Conservation (phyloP, 2,797 vertebrate species). For the Crocodylus rhombifer region DNA sequence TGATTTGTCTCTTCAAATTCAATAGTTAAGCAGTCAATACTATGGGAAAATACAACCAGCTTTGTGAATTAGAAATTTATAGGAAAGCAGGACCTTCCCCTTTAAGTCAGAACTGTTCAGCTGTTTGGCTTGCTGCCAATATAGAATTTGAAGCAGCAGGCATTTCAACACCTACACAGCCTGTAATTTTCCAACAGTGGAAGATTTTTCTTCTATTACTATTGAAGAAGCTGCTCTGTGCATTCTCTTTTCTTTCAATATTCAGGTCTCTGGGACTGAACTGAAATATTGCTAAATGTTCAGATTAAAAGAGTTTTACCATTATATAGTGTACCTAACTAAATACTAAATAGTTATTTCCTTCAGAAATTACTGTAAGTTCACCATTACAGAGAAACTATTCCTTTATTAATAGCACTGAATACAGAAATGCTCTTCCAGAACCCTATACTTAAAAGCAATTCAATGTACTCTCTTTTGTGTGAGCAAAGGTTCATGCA, state of each 20-base stretch:
- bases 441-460: constrained; percentile 49
- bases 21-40: constrained; percentile 1
- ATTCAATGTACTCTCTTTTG: constrained; percentile 21
- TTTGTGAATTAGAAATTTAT: background rate
- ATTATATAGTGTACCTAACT: constrained; percentile 31
- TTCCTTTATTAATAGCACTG: constrained; percentile 37
- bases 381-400: background rate
- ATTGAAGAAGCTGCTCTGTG: constrained; percentile 24
- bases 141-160: constrained; percentile 68
- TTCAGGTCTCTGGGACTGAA: constrained; percentile 11
- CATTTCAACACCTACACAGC: constrained; percentile 75
- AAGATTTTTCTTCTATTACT: constrained; percentile 60
- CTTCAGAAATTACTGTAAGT: background rate
- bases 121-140: constrained; percentile 61
- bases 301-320: background rate
- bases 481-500: constrained; percentile 17
- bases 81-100: constrained; percentile 6
- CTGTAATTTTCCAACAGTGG: constrained; percentile 74
- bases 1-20: background rate
- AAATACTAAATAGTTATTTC: background rate
- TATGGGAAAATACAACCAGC: background rate
- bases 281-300: constrained; percentile 15
- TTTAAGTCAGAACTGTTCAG: constrained; percentile 55
- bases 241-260: constrained; percentile 40
- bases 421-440: constrained; percentile 28